Base-by-base conservation (phyloP, 2,113 vertebrate species). In the Cryptomyrus ogoouensis region DNA sequence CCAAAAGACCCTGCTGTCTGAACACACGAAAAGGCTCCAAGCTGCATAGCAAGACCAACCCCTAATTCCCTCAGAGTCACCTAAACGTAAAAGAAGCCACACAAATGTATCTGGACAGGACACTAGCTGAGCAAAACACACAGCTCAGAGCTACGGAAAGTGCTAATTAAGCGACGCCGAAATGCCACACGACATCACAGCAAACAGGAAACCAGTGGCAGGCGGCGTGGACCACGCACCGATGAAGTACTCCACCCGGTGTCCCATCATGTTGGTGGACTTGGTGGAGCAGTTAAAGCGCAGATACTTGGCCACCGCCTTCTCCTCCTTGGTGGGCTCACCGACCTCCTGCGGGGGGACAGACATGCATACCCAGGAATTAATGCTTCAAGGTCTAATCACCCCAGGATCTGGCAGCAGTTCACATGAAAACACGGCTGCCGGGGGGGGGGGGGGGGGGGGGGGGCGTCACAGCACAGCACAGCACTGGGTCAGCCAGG, bases 181-280 rank as follows among this genome's bases (percentile, higher is more conserved):
- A 12, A 46, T 47, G 83, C 42, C 35, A 46, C 39, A 84, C 3
- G 27, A 12, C 83, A 24, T 46, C 83, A 84, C 3, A 44, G 39
- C 19, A n/a, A 47, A 17, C 77, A 9, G 42, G 44, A 24, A 19
- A 47, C 0, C 44, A 70, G 44, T 5, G 8, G 2, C 44, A 47
- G 21, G 80, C 74, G 35, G 35, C 5, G 8, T 35, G 35, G 87
- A 42, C 35, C 47, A 92, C 97, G 92, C 92, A 99, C 98, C 98
- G 70, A 98, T 97, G 91, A 99, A 99, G 95, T 99, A 99, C 95
- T 99, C 98, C 86, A 99, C 98, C 56, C 98, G 92, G 92, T 99
- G 98, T 58, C 98, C 97, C 97, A 99, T 97, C 98, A 99, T 99
- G 95, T 98, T 99, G 88, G 98, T 99, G 91, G 98, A 99, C 94